These are phyloP conservation scores for Psococerastis gibbosa DNA, from an alignment of 2,888 invertebrate species.

Conservation along the genomic window DNA sequence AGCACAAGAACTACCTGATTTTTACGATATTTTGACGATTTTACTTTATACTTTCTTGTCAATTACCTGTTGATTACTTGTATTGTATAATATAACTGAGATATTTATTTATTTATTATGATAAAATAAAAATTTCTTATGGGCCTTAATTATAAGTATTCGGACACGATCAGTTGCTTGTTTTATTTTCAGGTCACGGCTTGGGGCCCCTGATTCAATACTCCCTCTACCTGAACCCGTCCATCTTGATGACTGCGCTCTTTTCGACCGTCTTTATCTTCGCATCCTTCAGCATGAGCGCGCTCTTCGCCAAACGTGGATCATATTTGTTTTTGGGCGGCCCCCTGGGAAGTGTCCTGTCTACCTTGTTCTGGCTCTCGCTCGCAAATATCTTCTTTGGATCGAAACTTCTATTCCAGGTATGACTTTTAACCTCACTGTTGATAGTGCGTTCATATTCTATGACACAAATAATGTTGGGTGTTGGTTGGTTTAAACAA, in stretches of 20 bases:
- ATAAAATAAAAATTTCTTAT: neutral
- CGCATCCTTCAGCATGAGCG: conserved; percentile 73
- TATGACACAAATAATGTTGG: too few species aligned
- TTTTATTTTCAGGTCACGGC: conserved; percentile 47
- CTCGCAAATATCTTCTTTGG: conserved; percentile 73
- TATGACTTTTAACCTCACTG: conserved; percentile 25
- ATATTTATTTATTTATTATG: conserved; percentile 1
- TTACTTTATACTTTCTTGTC: too few species aligned
- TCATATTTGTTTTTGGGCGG: conserved; percentile 83
- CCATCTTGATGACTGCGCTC: conserved; percentile 74
- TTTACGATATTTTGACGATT: too few species aligned
- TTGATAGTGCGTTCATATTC: too few species aligned
- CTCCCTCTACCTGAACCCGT: conserved; percentile 63
- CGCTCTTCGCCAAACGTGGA: conserved; percentile 71
- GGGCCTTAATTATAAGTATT: neutral
- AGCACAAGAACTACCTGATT: too few species aligned
- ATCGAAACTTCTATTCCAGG: conserved; percentile 59
- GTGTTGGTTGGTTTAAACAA: too few species aligned
- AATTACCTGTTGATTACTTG: too few species aligned
- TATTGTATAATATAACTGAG: too few species aligned
- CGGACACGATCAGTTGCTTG: conserved; percentile 1
- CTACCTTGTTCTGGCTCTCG: conserved; percentile 56
- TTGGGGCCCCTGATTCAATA: conserved; percentile 70
- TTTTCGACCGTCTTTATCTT: conserved; percentile 73
- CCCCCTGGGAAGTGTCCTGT: conserved; percentile 62